phyloP scores from a whole-genome alignment of 1,140 invertebrate genomes.

The Aricia agestis region DNA sequence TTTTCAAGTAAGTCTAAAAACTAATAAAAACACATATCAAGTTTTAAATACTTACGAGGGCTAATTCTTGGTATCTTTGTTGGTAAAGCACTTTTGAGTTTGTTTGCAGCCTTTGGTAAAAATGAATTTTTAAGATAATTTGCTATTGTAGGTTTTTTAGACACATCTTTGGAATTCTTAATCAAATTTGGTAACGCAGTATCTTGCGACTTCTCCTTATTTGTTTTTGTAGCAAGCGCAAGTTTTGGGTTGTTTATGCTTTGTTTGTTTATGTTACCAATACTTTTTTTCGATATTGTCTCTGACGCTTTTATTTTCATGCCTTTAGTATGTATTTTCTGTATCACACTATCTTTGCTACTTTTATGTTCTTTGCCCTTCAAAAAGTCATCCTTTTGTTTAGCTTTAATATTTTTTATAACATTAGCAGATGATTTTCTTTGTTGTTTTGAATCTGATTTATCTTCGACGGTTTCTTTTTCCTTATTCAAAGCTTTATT shows the following conservation, averaged over 20 bases:
- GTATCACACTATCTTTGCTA: not conserved
- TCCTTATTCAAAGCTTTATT: not conserved
- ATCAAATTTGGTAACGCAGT: not conserved
- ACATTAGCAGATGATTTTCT: not conserved
- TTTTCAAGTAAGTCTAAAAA: not conserved
- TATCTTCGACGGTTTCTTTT: not conserved
- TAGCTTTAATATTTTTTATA: not conserved
- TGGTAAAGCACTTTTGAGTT: conserved; percentile 28
- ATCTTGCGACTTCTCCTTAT: conserved; percentile 10
- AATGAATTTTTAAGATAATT: conserved; percentile 13
- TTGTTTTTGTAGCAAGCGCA: not conserved
- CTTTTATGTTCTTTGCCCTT: not conserved
- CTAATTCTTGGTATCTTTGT: conserved; percentile 37
- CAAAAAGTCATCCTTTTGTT: not conserved
- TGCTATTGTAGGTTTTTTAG: conserved; percentile 21
- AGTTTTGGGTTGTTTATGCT: not conserved
- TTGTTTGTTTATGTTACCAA: not conserved
- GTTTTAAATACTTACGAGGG: conserved; percentile 40
- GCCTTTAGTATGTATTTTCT: not conserved
- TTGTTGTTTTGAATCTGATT: not conserved
- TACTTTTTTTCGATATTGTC: conserved; percentile 11
- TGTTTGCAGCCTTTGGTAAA: conserved; percentile 7
- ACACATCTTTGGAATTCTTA: conserved; percentile 18
- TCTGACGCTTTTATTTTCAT: conserved; percentile 19
- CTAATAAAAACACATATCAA: not conserved